phyloP scores from a whole-genome alignment of 2,113 vertebrate genomes.

The Carassius gibelio region DNA sequence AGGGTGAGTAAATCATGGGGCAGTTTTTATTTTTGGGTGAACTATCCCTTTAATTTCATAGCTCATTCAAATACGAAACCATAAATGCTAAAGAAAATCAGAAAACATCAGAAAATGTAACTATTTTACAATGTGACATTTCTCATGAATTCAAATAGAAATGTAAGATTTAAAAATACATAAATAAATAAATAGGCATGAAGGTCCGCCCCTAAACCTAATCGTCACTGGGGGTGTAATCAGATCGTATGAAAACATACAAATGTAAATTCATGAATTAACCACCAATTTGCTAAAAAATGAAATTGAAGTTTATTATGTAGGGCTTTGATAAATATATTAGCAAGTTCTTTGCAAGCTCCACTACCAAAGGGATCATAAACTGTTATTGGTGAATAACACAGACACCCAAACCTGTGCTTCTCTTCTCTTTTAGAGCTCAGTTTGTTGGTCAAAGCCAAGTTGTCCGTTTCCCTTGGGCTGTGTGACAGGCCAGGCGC shows the following conservation, averaged over 20 bases:
- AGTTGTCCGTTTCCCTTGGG: conserved; percentile 43
- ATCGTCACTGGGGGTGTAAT: too few species aligned
- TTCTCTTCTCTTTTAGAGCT: conserved; percentile 20
- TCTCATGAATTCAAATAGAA: too few species aligned
- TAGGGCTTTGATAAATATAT: background rate
- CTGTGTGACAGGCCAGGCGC: conserved; percentile 50
- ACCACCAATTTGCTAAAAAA: background rate
- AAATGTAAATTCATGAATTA: too few species aligned
- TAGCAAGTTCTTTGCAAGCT: background rate
- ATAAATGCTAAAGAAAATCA: background rate
- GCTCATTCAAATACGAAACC: background rate
- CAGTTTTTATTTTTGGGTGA: too few species aligned
- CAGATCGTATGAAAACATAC: too few species aligned
- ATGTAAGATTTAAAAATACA: too few species aligned
- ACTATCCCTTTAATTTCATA: background rate
- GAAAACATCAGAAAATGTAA: too few species aligned
- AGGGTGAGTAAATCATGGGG: too few species aligned
- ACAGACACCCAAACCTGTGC: background rate
- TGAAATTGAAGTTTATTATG: background rate
- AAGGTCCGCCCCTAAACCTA: too few species aligned
- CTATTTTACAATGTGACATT: too few species aligned
- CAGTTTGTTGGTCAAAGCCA: conserved; percentile 43
- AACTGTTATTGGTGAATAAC: conserved; percentile 2
- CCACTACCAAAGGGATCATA: conserved; percentile 15
- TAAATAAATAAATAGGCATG: too few species aligned